Evolutionary conservation across 2,113 vertebrate genomes (phyloP), one percentile per base, ranked within the genome.

Genomic region (Misgurnus mizolepis): DNA sequence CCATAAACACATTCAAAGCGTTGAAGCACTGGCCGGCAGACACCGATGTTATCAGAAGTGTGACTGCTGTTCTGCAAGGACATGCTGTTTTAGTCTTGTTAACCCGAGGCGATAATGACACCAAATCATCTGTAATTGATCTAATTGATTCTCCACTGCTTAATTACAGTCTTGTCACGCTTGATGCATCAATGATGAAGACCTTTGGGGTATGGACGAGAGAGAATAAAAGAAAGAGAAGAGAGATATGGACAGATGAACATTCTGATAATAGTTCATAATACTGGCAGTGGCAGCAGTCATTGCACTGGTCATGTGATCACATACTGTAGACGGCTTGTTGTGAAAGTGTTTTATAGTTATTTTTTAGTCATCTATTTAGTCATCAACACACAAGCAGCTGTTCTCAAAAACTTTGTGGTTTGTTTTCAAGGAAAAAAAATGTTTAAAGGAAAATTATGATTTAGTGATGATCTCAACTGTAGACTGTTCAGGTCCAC

Each of bases 61-160:
- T 65, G 55, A 79, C 79, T 70, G 69, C 39, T 69, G 61, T 80
- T 76, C 74, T 75, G 68, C n/a, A 34, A 78, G 76, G 40, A 76
- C 50, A 50, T 39, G 17, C 62, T 4, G 15, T 71, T 18, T 80
- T 10, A 43, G 39, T 65, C 78, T 72, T 17, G 74, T 83, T 83
- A 81, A 80, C 82, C 74, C 4, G 7, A 45, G 69, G 68, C 79
- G 15, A 64, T 78, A 81, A 81, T 65, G 53, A 79, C 73, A 73
- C 67, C 12, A 53, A 83, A 83, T 83, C 58, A 80, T 83, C 69
- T 67, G 69, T 83, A 83, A 85, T 83, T 83, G 73, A 81, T 81
- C 66, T 85, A 85, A 85, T 85, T 81, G 84, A 85, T 85, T 80
- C 60, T 75, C 74, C 84, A 83, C 78, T 80, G 69, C 56, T 79